Conservation (phyloP, 2,113 vertebrate genomes). For the Bufo bufo region DNA sequence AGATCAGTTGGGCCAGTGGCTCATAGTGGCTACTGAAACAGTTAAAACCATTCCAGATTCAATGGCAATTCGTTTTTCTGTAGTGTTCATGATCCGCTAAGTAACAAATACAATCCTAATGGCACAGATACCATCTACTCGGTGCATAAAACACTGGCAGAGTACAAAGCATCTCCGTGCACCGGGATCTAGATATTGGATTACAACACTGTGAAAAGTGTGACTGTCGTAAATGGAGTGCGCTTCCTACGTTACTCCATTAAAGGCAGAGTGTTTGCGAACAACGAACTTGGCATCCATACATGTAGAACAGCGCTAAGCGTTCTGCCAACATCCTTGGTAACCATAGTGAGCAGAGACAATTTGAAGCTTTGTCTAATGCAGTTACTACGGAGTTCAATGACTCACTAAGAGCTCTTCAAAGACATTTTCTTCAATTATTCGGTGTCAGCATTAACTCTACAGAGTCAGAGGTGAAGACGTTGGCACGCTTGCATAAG, state of each 20-base stretch:
- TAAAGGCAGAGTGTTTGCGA: slow-evolving; percentile 18
- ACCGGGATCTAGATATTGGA: background rate
- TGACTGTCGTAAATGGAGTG: background rate
- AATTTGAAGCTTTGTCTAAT: background rate
- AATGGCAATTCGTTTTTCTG: background rate
- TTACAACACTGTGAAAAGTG: slow-evolving; percentile 20
- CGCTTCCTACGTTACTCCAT: slow-evolving; percentile 4
- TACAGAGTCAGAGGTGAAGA: background rate
- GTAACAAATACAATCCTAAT: slow-evolving; percentile 39
- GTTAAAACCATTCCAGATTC: background rate
- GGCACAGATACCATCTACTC: slow-evolving; percentile 1
- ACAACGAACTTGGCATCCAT: slow-evolving; percentile 26
- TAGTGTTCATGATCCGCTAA: slow-evolving; percentile 36
- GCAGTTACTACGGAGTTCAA: slow-evolving; percentile 39
- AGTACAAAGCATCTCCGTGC: background rate
- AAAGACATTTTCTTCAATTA: background rate
- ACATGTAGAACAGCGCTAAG: background rate
- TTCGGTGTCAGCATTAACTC: background rate
- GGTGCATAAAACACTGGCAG: background rate
- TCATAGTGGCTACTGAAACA: background rate
- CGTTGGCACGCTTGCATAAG: background rate
- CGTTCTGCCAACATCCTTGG: slow-evolving; percentile 27
- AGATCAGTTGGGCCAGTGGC: background rate
- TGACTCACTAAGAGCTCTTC: slow-evolving; percentile 37
- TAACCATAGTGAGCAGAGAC: slow-evolving; percentile 43